phyloP scores from a whole-genome alignment of 2,113 vertebrate species.

The Nesoenas mayeri region DNA sequence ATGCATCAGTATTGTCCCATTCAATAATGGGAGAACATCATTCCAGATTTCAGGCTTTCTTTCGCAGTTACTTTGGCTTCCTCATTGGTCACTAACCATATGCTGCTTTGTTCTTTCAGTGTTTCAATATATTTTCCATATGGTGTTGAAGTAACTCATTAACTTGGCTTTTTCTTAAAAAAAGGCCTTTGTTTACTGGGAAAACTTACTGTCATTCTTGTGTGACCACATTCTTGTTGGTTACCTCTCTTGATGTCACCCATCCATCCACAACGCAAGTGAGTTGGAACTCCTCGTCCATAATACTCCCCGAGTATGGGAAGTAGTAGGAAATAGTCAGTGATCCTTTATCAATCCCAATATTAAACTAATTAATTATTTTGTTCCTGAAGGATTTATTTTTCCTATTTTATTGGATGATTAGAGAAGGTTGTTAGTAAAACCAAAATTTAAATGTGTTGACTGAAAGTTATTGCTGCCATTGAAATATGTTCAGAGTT shows the following conservation, averaged over 20 bases:
- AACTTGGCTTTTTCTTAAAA: neutral
- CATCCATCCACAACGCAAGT: neutral
- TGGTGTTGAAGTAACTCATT: neutral
- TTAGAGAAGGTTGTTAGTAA: neutral
- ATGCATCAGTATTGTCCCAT: slow-evolving; percentile 54
- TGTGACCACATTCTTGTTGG: neutral
- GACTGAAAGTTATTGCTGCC: neutral
- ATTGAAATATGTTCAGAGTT: neutral
- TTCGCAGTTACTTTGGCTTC: slow-evolving; percentile 57
- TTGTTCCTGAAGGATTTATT: neutral
- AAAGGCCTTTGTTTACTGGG: neutral
- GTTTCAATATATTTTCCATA: slow-evolving; percentile 29
- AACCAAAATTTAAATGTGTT: neutral
- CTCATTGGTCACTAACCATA: slow-evolving; percentile 64
- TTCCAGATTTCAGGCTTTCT: slow-evolving; percentile 52
- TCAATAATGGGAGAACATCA: slow-evolving; percentile 48
- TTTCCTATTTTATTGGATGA: neutral
- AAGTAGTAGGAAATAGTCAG: neutral
- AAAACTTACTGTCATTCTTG: neutral
- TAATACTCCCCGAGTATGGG: neutral
- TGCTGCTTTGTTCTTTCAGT: slow-evolving; percentile 48
- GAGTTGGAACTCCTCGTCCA: neutral
- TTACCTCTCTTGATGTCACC: neutral
- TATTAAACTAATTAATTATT: neutral
- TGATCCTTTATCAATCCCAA: neutral